A percentile compares a stretch with the other conserved stretches of the same genome.
These are phyloP conservation scores for Amblyteles armatorius DNA, from an alignment of 2,888 invertebrate species.

Conservation along the genomic window DNA sequence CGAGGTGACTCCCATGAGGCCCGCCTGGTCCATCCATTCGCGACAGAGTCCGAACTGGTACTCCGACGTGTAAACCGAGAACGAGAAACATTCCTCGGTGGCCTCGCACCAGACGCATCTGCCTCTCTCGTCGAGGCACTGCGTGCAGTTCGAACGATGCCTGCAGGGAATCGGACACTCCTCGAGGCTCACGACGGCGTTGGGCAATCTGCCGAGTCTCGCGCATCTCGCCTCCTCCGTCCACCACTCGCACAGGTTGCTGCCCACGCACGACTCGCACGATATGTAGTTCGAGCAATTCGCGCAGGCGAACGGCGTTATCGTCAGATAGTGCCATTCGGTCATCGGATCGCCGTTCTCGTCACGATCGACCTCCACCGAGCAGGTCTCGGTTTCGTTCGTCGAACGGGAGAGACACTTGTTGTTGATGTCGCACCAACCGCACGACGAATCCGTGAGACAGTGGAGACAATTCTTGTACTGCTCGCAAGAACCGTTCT, in stretches of 20 bases:
- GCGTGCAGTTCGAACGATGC: conserved; percentile 90
- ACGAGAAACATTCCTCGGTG: conserved; percentile 96
- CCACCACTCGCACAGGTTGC: conserved; percentile 96
- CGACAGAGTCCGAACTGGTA: conserved; percentile 97
- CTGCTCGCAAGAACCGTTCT: conserved; percentile 90
- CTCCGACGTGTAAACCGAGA: conserved; percentile 97
- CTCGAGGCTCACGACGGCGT: conserved; percentile 88
- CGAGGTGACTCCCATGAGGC: conserved; percentile 83
- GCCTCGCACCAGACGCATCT: conserved; percentile 98
- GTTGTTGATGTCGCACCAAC: conserved; percentile 94
- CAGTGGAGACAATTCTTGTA: conserved; percentile 95
- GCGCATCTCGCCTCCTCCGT: conserved; percentile 94
- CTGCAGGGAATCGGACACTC: conserved; percentile 94
- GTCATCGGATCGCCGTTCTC: conserved; percentile 86
- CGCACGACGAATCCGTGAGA: conserved; percentile 94
- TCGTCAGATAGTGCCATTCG: conserved; percentile 92
- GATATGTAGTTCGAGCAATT: conserved; percentile 96
- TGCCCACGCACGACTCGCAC: conserved; percentile 92
- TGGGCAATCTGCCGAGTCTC: conserved; percentile 89
- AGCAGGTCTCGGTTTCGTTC: conserved; percentile 89
- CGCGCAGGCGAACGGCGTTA: conserved; percentile 93
- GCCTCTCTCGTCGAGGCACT: conserved; percentile 93
- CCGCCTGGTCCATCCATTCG: conserved; percentile 95
- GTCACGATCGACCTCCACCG: conserved; percentile 85
- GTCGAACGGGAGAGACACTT: conserved; percentile 89